These are phyloP conservation scores for Stramonita haemastoma DNA, from an alignment of 2,888 invertebrate species.

Conservation along the genomic window DNA sequence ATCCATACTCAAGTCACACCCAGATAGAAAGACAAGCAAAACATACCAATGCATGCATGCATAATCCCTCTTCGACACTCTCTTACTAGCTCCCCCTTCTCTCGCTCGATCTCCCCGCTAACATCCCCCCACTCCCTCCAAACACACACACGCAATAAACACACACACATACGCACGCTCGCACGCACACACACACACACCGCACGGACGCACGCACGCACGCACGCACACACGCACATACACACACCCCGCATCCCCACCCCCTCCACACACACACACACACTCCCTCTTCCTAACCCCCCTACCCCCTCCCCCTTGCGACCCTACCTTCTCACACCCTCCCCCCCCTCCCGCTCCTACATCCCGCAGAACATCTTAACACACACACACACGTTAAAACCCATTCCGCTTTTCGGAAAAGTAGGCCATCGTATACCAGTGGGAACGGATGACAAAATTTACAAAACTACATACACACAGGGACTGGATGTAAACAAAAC, in stretches of 20 bases:
- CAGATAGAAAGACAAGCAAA: too few species aligned
- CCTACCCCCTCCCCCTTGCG: background rate
- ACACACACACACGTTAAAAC: background rate
- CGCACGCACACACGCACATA: background rate
- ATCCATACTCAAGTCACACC: too few species aligned
- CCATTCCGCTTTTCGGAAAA: background rate
- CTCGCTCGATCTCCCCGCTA: too few species aligned
- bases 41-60: too few species aligned
- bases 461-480: too few species aligned
- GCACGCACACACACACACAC: background rate
- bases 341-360: too few species aligned
- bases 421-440: too few species aligned
- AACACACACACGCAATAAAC: slow-evolving; percentile 15
- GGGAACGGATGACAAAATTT: too few species aligned
- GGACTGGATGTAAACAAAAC: too few species aligned
- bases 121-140: background rate
- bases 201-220: background rate
- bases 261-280: background rate
- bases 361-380: too few species aligned
- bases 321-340: background rate
- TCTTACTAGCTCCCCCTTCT: too few species aligned
- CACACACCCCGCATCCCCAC: background rate
- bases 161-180: slow-evolving; percentile 1
- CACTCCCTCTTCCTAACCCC: background rate
- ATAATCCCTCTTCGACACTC: too few species aligned